These are phyloP conservation scores for Peromyscus californicus DNA, from an alignment of 2,113 vertebrate species.

Conservation along the genomic window DNA sequence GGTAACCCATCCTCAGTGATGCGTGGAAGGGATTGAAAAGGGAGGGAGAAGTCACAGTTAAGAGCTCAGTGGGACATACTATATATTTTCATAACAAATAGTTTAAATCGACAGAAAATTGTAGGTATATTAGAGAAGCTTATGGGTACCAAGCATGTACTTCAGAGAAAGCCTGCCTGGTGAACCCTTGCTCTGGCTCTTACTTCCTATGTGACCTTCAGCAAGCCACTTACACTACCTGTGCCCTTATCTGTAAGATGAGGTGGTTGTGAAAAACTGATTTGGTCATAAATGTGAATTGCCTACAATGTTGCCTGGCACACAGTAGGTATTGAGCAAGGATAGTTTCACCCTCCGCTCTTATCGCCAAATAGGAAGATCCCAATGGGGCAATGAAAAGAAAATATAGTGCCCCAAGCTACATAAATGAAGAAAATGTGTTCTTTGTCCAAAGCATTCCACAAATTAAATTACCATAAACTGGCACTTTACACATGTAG, in stretches of 20 bases:
- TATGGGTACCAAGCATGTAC: background rate
- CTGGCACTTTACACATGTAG: conserved; percentile 51
- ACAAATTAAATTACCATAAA: conserved; percentile 70
- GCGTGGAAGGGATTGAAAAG: background rate
- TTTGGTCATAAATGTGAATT: background rate
- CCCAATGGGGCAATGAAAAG: conserved; percentile 9
- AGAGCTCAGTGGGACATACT: background rate
- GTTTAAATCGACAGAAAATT: background rate
- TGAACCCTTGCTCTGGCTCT: background rate
- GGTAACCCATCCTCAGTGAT: background rate
- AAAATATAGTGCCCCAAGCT: conserved; percentile 45
- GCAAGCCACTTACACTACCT: background rate
- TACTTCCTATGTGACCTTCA: background rate
- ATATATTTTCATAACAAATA: background rate
- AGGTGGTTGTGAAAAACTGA: background rate
- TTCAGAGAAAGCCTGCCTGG: background rate
- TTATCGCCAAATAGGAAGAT: background rate
- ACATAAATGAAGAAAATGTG: conserved; percentile 41
- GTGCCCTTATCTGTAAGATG: background rate
- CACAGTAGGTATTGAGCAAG: background rate
- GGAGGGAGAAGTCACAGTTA: background rate
- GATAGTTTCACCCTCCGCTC: background rate
- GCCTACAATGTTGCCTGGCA: background rate
- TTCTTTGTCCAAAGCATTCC: conserved; percentile 56
- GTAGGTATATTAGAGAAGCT: background rate